Conservation (phyloP, 2,113 vertebrate species). For the Austrofundulus limnaeus region DNA sequence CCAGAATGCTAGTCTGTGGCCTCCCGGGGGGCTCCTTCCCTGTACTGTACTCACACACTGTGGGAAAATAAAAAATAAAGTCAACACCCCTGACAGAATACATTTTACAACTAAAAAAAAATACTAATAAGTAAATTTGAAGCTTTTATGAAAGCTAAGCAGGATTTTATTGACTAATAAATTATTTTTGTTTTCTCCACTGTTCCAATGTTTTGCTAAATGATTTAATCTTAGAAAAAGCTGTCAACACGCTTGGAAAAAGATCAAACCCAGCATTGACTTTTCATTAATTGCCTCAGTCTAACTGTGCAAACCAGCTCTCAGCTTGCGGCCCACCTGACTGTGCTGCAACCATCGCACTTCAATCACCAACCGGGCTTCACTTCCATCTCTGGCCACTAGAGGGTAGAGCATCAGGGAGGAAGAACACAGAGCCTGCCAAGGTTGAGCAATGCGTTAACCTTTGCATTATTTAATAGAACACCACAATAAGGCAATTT, state of each 20-base stretch:
- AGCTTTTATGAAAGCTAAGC: not conserved
- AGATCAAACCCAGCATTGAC: too few species aligned
- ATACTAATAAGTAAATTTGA: not conserved
- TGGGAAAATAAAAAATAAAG: conserved; percentile 4
- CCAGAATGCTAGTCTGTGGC: conserved; percentile 53
- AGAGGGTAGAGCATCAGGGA: conserved; percentile 52
- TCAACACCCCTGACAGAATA: not conserved
- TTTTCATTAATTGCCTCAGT: not conserved
- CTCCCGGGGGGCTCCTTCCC: conserved; percentile 42
- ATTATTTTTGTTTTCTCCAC: too few species aligned
- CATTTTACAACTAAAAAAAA: not conserved
- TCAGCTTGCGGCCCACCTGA: conserved; percentile 6
- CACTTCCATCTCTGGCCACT: conserved; percentile 42
- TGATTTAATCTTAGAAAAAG: too few species aligned
- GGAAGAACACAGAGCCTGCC: conserved; percentile 4
- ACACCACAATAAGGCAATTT: conserved; percentile 44
- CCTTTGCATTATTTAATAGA: conserved; percentile 59
- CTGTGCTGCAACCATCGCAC: not conserved
- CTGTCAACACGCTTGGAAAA: too few species aligned
- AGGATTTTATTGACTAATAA: not conserved
- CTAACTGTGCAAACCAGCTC: not conserved
- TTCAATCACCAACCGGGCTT: conserved; percentile 26
- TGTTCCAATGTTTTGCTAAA: too few species aligned
- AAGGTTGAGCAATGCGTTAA: conserved; percentile 57
- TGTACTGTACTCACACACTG: conserved; percentile 23